phyloP scores from a whole-genome alignment of 2,888 invertebrate species.

The Pogonocherus hispidulus region DNA sequence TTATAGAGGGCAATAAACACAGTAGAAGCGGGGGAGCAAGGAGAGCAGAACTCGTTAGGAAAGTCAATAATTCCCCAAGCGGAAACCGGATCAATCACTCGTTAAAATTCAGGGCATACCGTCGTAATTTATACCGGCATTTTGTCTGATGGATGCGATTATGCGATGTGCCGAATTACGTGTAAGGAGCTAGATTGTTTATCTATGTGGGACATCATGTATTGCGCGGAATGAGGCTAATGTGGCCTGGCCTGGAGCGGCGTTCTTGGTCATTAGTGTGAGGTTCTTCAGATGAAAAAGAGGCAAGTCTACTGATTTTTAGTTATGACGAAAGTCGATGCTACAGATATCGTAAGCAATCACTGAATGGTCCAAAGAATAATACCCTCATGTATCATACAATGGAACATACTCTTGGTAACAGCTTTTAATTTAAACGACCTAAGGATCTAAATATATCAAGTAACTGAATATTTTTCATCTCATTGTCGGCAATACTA shows the following conservation, averaged over 20 bases:
- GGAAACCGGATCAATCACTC: conserved; percentile 5
- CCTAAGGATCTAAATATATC: too few species aligned
- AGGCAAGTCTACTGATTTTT: too few species aligned
- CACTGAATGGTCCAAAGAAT: too few species aligned
- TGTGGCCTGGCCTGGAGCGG: background rate
- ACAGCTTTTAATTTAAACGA: too few species aligned
- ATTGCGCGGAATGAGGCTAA: background rate
- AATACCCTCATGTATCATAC: too few species aligned
- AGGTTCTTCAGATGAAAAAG: too few species aligned
- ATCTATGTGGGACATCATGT: background rate
- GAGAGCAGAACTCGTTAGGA: background rate
- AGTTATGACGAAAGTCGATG: too few species aligned
- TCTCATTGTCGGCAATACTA: too few species aligned
- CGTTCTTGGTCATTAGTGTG: too few species aligned
- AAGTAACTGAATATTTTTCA: too few species aligned
- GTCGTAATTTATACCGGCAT: conserved; percentile 15
- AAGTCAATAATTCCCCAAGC: conserved; percentile 2
- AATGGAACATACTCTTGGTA: too few species aligned
- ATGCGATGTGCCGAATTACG: background rate
- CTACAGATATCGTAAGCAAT: too few species aligned
- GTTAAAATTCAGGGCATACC: conserved; percentile 21
- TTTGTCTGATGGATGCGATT: conserved; percentile 6
- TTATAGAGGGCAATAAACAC: background rate
- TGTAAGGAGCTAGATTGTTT: background rate
- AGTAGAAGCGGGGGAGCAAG: background rate